These are phyloP conservation scores for Agapornis roseicollis DNA, from an alignment of 2,113 vertebrate species.

Conservation along the genomic window DNA sequence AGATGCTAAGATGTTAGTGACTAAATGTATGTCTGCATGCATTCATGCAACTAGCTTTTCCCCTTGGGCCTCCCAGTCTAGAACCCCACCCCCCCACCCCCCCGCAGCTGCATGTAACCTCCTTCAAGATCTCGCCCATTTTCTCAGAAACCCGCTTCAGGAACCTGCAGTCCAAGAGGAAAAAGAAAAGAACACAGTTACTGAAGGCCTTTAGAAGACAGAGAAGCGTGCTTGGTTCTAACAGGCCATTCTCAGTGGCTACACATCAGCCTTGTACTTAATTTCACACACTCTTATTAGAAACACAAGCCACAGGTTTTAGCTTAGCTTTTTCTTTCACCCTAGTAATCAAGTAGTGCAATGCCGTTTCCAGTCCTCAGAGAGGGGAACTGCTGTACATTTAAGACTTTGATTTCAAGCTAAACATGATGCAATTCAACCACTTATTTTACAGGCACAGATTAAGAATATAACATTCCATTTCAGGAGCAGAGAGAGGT, in stretches of 20 bases:
- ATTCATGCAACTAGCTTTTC: conserved; percentile 89
- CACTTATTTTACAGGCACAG: background rate
- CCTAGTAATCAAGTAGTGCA: background rate
- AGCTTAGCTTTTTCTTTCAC: background rate
- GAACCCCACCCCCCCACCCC: conserved; percentile 58
- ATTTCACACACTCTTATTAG: conserved; percentile 5
- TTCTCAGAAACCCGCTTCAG: conserved; percentile 98
- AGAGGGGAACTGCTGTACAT: background rate
- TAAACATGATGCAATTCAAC: background rate
- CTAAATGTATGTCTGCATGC: conserved; percentile 87
- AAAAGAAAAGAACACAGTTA: conserved; percentile 89
- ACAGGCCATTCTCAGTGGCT: conserved; percentile 59
- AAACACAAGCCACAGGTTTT: background rate
- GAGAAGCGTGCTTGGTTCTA: conserved; percentile 69
- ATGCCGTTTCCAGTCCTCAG: background rate
- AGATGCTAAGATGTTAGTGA: conserved; percentile 86
- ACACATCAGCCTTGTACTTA: conserved; percentile 20
- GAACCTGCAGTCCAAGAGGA: conserved; percentile 98
- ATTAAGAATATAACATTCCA: background rate
- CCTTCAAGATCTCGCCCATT: conserved; percentile 95
- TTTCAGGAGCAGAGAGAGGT: conserved; percentile 17
- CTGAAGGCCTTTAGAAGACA: conserved; percentile 74
- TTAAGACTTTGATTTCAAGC: background rate
- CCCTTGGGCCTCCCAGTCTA: conserved; percentile 73
- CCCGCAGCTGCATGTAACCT: conserved; percentile 91